phyloP scores from a whole-genome alignment of 2,113 vertebrate species.

The Ibidorhyncha struthersii region DNA sequence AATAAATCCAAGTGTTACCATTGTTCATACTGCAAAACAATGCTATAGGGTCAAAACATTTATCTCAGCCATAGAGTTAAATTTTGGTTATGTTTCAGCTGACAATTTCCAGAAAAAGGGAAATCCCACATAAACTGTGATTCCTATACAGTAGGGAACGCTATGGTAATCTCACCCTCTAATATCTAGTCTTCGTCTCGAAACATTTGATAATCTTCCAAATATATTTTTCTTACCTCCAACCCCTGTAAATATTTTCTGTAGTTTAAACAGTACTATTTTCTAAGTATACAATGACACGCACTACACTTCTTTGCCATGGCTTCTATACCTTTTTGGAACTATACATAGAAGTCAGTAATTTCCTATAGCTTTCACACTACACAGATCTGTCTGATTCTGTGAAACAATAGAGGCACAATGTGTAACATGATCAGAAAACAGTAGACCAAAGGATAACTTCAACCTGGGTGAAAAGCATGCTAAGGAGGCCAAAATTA shows the following conservation, averaged over 20 bases:
- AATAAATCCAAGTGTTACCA: not conserved
- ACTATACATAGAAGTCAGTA: not conserved
- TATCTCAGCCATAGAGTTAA: not conserved
- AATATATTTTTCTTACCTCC: not conserved
- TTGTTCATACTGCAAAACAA: not conserved
- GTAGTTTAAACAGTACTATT: not conserved
- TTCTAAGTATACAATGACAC: not conserved
- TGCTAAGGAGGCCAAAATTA: slow-evolving; percentile 51
- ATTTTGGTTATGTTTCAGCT: not conserved
- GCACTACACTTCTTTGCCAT: not conserved
- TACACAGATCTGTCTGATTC: not conserved
- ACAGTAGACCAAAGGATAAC: not conserved
- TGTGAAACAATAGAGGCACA: not conserved
- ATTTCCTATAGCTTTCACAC: not conserved
- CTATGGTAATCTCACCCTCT: not conserved
- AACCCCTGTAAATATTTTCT: not conserved
- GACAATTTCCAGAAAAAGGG: not conserved
- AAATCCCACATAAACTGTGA: not conserved
- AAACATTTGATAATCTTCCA: not conserved
- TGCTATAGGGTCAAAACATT: not conserved
- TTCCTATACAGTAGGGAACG: not conserved
- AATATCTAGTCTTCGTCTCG: not conserved
- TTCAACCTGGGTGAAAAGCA: slow-evolving; percentile 1
- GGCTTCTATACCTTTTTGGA: not conserved
- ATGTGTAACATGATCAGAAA: not conserved